Evolutionary conservation across 2,797 vertebrate species (phyloP), one percentile per base, ranked within the genome.

Genomic region (Crax fasciolata): DNA sequence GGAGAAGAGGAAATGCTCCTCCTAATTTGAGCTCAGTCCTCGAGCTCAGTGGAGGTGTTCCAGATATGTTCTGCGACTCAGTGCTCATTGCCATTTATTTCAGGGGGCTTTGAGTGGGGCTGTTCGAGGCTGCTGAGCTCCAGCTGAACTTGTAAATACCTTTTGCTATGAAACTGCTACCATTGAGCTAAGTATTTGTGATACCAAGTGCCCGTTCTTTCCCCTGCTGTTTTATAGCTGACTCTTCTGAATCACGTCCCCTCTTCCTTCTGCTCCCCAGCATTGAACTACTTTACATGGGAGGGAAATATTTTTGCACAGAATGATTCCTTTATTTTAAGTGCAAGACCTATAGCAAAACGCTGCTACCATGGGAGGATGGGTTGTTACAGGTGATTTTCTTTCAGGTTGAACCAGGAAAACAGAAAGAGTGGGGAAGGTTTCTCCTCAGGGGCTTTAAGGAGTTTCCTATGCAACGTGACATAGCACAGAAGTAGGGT

Each of bases 401-500:
- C 30, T 78, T 87, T 62, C 32, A 38, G 21, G 25, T 82, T 35
- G 87, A 67, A 84, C 5, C 1, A 63, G 46, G n/a, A 7, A 41
- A 35, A 38, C 39, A 38, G 1, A 43, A 66, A 13, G 32, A 43
- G 20, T 7, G 35, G 13, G 67, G 44, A 78, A 32, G 32, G 62
- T 79, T 95, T 94, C 82, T 97, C 89, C 96, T 96, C 93, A 90
- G 96, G 96, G 92, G 83, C 87, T 94, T 92, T 49, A 68, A 87
- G 93, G 88, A 87, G 59, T 96, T 94, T 97, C 90, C 96, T 98
- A 93, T 97, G 96, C 96, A 97, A 91, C 41, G 14, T 43, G 28
- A 59, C n/a, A 1, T 52, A 93, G 94, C 92, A 81, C 96, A 96
- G 94, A 32, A 18, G 65, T 70, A 51, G 78, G 91, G 70, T 89